Conservation (phyloP, 2,888 invertebrate genomes). For the Caenorhabditis plicata region DNA sequence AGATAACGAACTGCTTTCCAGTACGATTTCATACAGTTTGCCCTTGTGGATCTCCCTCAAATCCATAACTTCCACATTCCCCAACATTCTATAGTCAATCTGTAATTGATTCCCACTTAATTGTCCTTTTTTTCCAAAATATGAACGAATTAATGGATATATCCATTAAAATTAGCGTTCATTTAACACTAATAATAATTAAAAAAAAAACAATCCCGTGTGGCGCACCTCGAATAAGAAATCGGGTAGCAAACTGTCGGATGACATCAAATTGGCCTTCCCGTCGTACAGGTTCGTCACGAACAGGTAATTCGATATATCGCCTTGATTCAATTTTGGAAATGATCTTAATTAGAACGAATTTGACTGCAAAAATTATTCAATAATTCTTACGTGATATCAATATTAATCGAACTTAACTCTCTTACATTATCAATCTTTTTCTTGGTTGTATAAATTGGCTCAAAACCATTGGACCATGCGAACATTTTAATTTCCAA, state of each 20-base stretch:
- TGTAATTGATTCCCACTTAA: slow-evolving; percentile 7
- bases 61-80: slow-evolving; percentile 29
- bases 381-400: slow-evolving; percentile 10
- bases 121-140: not conserved
- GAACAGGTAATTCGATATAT: slow-evolving; percentile 18
- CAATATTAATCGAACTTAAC: slow-evolving; percentile 2
- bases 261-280: slow-evolving; percentile 3
- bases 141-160: too few species aligned
- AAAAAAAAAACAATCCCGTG: not conserved
- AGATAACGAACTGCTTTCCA: slow-evolving; percentile 38
- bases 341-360: too few species aligned
- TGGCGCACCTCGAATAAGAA: slow-evolving; percentile 18
- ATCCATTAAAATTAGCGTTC: too few species aligned
- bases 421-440: slow-evolving; percentile 8
- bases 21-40: slow-evolving; percentile 33
- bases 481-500: slow-evolving; percentile 26
- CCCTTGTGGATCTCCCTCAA: slow-evolving; percentile 14
- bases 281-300: slow-evolving; percentile 4
- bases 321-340: not conserved
- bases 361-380: too few species aligned
- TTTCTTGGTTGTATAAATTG: slow-evolving; percentile 19
- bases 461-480: slow-evolving; percentile 32
- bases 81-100: slow-evolving; percentile 31
- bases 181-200: too few species aligned
- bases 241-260: slow-evolving; percentile 25